Conservation (phyloP, 2,113 vertebrate genomes). For the Mesocricetus auratus region DNA sequence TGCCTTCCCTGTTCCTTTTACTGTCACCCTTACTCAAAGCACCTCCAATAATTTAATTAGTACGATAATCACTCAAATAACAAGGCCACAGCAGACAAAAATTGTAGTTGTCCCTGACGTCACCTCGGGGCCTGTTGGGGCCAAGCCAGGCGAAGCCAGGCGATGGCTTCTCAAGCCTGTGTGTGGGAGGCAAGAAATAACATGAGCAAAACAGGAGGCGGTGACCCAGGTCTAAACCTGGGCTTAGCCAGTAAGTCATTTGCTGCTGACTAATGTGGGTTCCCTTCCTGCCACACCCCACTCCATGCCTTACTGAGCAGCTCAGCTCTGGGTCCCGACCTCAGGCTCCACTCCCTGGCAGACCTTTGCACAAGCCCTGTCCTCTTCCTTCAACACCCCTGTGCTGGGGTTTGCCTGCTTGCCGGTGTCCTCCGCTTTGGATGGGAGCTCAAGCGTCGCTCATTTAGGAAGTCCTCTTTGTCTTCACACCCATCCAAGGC, state of each 20-base stretch:
- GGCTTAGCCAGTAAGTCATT: conserved; percentile 37
- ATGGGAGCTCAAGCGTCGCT: background rate
- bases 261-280: conserved; percentile 50
- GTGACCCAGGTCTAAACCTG: conserved; percentile 24
- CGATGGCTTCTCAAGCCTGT: background rate
- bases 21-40: background rate
- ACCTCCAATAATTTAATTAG: conserved; percentile 36
- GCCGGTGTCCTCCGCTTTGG: background rate
- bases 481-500: background rate
- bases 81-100: background rate
- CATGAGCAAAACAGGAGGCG: conserved; percentile 32
- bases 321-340: background rate
- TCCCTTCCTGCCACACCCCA: conserved; percentile 47
- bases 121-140: conserved; percentile 45
- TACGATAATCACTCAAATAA: conserved; percentile 33
- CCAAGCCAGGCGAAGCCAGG: background rate
- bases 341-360: background rate
- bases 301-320: background rate
- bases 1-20: conserved; percentile 34
- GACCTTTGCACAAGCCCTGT: background rate
- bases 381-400: background rate
- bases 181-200: background rate
- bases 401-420: background rate
- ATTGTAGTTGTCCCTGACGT: background rate
- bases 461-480: conserved; percentile 14